A percentile compares a stretch with the other conserved stretches of the same genome.
Conservation (phyloP, 2,888 invertebrate genomes). For the Coremacera marginata region DNA sequence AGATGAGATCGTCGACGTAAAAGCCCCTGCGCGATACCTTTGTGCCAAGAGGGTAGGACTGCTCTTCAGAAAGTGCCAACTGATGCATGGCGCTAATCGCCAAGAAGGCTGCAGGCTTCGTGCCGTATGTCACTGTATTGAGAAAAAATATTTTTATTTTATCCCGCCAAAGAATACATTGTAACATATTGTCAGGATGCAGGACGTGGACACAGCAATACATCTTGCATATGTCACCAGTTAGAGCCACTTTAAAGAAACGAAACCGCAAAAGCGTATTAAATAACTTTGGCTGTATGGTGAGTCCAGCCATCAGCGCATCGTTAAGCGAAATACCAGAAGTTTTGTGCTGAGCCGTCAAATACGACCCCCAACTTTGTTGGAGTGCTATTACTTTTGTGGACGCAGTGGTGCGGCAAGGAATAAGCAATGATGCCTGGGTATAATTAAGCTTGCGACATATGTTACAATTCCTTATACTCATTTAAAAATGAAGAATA, state of each 20-base stretch:
- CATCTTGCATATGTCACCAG: too few relatives aligned
- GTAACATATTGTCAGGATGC: too few relatives aligned
- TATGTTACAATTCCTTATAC: conserved; percentile 21
- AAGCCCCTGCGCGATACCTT: conserved; percentile 44
- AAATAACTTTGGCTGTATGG: conserved; percentile 38
- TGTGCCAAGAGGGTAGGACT: conserved; percentile 45
- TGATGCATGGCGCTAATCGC: conserved; percentile 35
- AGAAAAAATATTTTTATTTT: too few relatives aligned
- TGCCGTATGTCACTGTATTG: too few relatives aligned
- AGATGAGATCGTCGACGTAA: conserved; percentile 51
- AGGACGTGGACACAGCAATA: too few relatives aligned
- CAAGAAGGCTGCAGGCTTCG: too few relatives aligned
- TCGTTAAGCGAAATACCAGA: conserved; percentile 37
- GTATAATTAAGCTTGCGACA: conserved; percentile 13
- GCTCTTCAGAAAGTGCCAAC: conserved; percentile 56
- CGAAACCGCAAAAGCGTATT: conserved; percentile 38
- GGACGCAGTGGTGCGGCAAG: too few relatives aligned
- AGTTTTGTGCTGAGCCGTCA: conserved; percentile 31
- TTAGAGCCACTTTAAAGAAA: conserved; percentile 32
- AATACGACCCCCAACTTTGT: too few relatives aligned
- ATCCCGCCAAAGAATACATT: too few relatives aligned
- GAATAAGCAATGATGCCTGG: conserved; percentile 4
- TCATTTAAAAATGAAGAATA: too few relatives aligned
- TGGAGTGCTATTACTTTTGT: too few relatives aligned
- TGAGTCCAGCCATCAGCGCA: conserved; percentile 38